Conservation (phyloP, 37 sponge, comb jelly and placozoan species). For the Spongilla lacustris region DNA sequence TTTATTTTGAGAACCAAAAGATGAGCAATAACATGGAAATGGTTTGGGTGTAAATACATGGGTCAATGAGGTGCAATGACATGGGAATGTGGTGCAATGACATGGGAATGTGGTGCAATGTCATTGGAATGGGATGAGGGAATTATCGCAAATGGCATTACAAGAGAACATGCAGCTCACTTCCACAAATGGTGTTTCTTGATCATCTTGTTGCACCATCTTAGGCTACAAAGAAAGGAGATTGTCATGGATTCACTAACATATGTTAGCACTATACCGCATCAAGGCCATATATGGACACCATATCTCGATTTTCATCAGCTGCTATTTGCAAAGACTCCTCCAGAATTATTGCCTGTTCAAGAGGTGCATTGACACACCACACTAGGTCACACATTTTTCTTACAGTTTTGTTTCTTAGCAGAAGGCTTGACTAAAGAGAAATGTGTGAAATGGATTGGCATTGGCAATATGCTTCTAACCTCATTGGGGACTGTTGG, state of each 20-base stretch:
- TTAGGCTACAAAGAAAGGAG: neutral
- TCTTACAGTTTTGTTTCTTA: no score
- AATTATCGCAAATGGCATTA: no score
- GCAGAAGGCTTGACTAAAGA: no score
- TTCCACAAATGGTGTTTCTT: neutral
- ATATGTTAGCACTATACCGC: neutral
- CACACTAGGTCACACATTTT: neutral
- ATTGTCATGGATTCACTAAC: neutral
- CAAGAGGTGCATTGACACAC: neutral
- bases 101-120: no score
- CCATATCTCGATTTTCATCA: neutral
- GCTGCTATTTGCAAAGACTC: neutral
- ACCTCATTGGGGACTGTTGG: neutral
- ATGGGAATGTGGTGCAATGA: no score
- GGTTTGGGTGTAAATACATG: no score
- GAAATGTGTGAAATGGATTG: no score
- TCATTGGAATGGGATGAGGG: no score
- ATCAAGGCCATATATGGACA: neutral
- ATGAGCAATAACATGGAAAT: no score
- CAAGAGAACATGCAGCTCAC: neutral
- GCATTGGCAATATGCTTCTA: neutral
- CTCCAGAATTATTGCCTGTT: neutral
- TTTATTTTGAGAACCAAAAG: no score
- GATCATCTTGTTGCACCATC: neutral
- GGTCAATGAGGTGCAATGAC: no score